Conservation (phyloP, 1,140 invertebrate species). For the Whitmania pigra region DNA sequence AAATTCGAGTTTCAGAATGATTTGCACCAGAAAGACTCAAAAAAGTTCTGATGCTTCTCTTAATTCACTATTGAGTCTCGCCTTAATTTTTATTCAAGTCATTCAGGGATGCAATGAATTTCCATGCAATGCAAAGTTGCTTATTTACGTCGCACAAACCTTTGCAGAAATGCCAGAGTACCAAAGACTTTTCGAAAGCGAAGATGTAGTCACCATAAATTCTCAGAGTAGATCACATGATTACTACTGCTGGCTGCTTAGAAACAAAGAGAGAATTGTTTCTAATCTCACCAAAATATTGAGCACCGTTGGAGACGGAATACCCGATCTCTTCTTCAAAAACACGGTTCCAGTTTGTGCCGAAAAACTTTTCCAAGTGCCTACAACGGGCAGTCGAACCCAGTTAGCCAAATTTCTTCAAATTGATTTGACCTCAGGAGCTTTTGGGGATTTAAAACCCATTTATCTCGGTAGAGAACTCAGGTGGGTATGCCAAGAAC, state of each 20-base stretch:
- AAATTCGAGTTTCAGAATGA: conserved; percentile 14
- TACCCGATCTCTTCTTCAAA: conserved; percentile 24
- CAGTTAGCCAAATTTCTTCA: conserved; percentile 22
- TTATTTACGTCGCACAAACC: conserved; percentile 16
- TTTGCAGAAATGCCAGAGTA: conserved; percentile 22
- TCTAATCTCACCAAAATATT: conserved; percentile 27
- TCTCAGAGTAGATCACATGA: not conserved
- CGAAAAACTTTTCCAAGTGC: conserved; percentile 18
- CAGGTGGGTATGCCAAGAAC: conserved; percentile 22
- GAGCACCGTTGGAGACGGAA: conserved; percentile 21
- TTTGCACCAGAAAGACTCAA: not conserved
- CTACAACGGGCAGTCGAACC: conserved; percentile 19
- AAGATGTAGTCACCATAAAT: not conserved
- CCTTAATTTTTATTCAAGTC: conserved; percentile 21
- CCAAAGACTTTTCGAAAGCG: conserved; percentile 19
- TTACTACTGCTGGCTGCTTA: conserved; percentile 21
- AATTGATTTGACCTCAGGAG: conserved; percentile 15
- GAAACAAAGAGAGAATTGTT: conserved; percentile 25
- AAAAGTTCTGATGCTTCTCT: not conserved
- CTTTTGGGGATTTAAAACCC: conserved; percentile 19
- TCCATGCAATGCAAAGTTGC: conserved; percentile 10
- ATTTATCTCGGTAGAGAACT: conserved; percentile 23
- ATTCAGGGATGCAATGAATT: conserved; percentile 22
- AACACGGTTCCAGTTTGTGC: conserved; percentile 15
- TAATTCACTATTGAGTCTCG: conserved; percentile 12